Conservation (phyloP, 2,888 invertebrate species). For the Caenorhabditis panamensis region DNA sequence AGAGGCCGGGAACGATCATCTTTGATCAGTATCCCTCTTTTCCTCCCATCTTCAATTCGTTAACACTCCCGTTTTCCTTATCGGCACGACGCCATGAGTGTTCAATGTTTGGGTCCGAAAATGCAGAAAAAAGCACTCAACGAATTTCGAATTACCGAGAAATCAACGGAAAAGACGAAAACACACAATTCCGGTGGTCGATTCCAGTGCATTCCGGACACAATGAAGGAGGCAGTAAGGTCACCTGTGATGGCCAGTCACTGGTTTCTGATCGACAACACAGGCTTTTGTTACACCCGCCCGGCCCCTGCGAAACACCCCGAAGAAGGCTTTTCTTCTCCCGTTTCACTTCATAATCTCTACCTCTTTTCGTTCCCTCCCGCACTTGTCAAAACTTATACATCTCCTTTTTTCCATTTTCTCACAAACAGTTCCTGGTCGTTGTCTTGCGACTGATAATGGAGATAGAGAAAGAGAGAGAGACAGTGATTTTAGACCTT, state of each 20-base stretch:
- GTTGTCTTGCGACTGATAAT: not conserved
- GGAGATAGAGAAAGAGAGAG: not conserved
- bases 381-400: constrained; percentile 5
- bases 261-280: constrained; percentile 37
- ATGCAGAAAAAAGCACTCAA: constrained; percentile 15
- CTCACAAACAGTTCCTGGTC: constrained; percentile 27
- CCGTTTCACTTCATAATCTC: constrained; percentile 29
- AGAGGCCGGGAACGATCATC: constrained; percentile 1
- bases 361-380: constrained; percentile 11
- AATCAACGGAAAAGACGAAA: not conserved
- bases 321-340: constrained; percentile 5
- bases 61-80: constrained; percentile 49
- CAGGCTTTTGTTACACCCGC: constrained; percentile 32
- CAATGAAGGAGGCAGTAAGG: constrained; percentile 7
- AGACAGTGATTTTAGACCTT: constrained; percentile 32
- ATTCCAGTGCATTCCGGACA: not conserved
- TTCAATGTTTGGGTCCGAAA: constrained; percentile 27
- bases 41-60: constrained; percentile 15
- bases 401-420: not conserved
- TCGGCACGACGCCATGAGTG: constrained; percentile 51
- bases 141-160: too few relatives aligned
- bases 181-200: not conserved
- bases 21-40: constrained; percentile 29
- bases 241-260: constrained; percentile 6
- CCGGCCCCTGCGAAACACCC: constrained; percentile 14